Evolutionary conservation across 64 coral and sea anemone genomes (phyloP), one percentile per base, ranked within the genome.

Genomic region (Exaiptasia diaphana): DNA sequence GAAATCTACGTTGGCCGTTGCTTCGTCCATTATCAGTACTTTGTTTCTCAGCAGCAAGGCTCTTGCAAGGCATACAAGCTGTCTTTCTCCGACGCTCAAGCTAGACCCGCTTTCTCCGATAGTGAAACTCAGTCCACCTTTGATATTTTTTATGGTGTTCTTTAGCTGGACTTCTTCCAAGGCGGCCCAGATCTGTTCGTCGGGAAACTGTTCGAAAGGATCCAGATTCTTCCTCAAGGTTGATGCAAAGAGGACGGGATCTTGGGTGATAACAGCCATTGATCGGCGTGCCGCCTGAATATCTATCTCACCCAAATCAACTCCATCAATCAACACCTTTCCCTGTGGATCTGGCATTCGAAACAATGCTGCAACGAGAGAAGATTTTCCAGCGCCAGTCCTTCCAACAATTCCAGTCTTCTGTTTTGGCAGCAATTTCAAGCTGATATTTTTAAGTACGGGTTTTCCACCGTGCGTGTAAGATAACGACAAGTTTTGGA

Each of bases 221-320:
- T 84, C 81, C 9, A 84, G 17, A 67, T 84, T 84, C 17, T 67
- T 70, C 41, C 46, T 52, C 4, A 87, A 25, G 6, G 40, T 87
- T 10, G 73, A 72, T 38, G 21, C 46, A 54, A 78, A 87, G 1
- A 87, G 45, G 23, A 87, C 45, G 14, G 84, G 84, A 0, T 87
- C 84, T 68, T 87, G 84, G 17, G 84, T 23, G 53, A 87, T 87
- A 12, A 87, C 84, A 9, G 84, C 58, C 45, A 87, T 87, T 29
- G 58, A 15, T 4, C 50, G 27, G 20, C 84, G 73, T 21, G 84
- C 57, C 7, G 5, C 32, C 30, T 87, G 83, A 18, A 84, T 36
- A 59, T 84, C 64, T 0, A 84, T 21, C 20, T 15, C 48, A 7
- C 34, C 12, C 21, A 84, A 37, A 25, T 78, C 61, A 1, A 87